A percentile compares a stretch with the other conserved stretches of the same genome.
Evolutionary conservation across 2,113 vertebrate species (phyloP).

Genomic region (Onychostoma macrolepis): DNA sequence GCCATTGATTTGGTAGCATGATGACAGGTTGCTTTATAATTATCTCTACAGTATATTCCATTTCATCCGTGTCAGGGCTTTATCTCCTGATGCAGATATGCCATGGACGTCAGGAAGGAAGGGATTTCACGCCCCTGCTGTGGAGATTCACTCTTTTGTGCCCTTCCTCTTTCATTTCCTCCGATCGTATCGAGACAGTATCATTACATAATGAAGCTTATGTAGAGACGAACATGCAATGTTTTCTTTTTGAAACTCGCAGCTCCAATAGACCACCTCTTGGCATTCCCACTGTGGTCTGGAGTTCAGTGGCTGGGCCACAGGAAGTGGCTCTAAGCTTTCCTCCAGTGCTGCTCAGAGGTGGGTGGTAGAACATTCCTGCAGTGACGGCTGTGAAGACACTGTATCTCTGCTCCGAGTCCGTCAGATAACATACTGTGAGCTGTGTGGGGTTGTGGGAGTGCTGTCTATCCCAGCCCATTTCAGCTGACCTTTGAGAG

Average conservation of each 20-base stretch:
- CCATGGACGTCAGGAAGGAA: slow-evolving; percentile 50
- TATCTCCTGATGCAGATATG: slow-evolving; percentile 30
- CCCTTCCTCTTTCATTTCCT: slow-evolving; percentile 38
- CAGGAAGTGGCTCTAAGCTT: slow-evolving; percentile 21
- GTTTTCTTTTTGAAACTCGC: neutral
- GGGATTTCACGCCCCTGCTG: slow-evolving; percentile 30
- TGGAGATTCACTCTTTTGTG: slow-evolving; percentile 19
- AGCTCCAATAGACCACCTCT: neutral
- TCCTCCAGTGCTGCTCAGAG: neutral
- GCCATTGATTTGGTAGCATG: neutral
- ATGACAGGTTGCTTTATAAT: neutral
- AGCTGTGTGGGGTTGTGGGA: slow-evolving; percentile 48
- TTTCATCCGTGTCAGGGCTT: slow-evolving; percentile 18
- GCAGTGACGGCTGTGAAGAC: slow-evolving; percentile 7
- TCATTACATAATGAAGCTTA: neutral
- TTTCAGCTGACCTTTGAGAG: neutral
- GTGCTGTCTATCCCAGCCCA: slow-evolving; percentile 5
- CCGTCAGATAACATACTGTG: neutral
- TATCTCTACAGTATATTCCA: neutral
- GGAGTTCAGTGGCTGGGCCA: neutral
- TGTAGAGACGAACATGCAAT: neutral
- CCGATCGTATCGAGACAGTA: slow-evolving; percentile 4
- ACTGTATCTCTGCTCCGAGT: neutral
- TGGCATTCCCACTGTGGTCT: neutral
- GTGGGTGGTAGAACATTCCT: slow-evolving; percentile 35